Conservation (phyloP, 37 sponge, comb jelly and placozoan genomes). For the Agelas oroides region DNA sequence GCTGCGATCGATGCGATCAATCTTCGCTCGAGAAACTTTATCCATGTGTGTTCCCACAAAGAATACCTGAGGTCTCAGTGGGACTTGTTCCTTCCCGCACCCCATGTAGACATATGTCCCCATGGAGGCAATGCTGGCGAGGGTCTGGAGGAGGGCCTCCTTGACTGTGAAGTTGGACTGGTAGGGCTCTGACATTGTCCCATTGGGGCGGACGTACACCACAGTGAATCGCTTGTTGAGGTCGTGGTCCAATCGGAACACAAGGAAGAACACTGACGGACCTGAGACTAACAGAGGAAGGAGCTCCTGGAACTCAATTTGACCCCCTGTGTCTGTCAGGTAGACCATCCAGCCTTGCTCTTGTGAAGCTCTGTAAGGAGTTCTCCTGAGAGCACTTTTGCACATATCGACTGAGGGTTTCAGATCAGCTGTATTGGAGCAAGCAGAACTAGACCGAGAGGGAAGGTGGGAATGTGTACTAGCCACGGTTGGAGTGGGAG, state of each 20-base stretch:
- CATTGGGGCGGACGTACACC: background rate
- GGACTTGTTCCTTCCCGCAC: background rate
- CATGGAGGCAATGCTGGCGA: slow-evolving; percentile 20
- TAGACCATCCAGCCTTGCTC: background rate
- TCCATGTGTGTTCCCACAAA: slow-evolving; percentile 9
- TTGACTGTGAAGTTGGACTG: slow-evolving; percentile 12
- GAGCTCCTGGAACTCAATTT: slow-evolving; percentile 12
- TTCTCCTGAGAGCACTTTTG: too few relatives aligned
- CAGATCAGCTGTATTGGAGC: too few relatives aligned
- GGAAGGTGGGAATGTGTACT: too few relatives aligned
- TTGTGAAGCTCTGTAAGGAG: background rate
- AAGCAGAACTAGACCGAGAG: too few relatives aligned
- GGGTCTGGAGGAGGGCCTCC: slow-evolving; percentile 8
- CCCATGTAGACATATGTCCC: background rate
- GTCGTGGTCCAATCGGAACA: slow-evolving; percentile 12
- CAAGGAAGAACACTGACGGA: slow-evolving; percentile 12
- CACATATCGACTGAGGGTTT: too few relatives aligned
- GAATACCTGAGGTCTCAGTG: background rate
- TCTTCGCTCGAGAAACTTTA: background rate
- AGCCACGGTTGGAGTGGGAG: too few relatives aligned
- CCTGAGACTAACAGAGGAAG: slow-evolving; percentile 17
- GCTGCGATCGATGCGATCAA: background rate
- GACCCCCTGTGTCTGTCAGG: slow-evolving; percentile 21
- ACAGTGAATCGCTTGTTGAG: slow-evolving; percentile 11
- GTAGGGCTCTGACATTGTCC: background rate